These are phyloP conservation scores for Armadillidium nasatum DNA, from an alignment of 1,140 invertebrate genomes.

Conservation along the genomic window DNA sequence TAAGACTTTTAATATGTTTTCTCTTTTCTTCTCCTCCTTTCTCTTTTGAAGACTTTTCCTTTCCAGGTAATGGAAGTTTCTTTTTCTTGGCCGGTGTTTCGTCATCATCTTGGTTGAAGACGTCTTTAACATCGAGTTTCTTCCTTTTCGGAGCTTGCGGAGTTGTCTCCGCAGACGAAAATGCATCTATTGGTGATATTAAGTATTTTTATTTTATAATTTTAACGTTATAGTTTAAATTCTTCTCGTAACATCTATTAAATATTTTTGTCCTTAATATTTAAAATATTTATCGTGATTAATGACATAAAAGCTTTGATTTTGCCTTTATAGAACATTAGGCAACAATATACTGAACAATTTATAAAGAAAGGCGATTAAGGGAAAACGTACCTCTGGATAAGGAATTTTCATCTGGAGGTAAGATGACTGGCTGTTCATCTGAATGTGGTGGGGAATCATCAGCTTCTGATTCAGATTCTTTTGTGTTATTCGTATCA, in stretches of 20 bases:
- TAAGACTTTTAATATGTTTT: slow-evolving; percentile 91
- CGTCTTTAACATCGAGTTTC: slow-evolving; percentile 77
- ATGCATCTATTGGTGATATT: slow-evolving; percentile 21
- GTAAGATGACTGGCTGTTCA: slow-evolving; percentile 10
- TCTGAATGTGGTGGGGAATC: slow-evolving; percentile 31
- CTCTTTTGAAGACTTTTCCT: slow-evolving; percentile 54
- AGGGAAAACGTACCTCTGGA: not conserved
- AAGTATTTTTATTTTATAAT: not conserved
- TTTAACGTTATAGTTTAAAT: no score
- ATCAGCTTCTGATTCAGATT: slow-evolving; percentile 35
- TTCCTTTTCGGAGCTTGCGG: slow-evolving; percentile 71
- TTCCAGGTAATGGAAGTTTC: slow-evolving; percentile 77
- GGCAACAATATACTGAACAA: no score
- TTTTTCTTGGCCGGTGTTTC: slow-evolving; percentile 68
- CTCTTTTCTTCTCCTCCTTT: slow-evolving; percentile 81
- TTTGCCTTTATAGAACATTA: no score
- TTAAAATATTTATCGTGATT: no score
- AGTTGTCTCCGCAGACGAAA: slow-evolving; percentile 55
- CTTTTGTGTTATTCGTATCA: slow-evolving; percentile 5
- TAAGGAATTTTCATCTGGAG: not conserved
- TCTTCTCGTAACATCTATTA: no score
- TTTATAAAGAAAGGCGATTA: no score
- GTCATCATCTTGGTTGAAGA: slow-evolving; percentile 87
- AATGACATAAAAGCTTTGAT: no score
- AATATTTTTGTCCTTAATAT: no score